Evolutionary conservation across 2,113 vertebrate species (phyloP).

Genomic region (Bubo scandiacus): DNA sequence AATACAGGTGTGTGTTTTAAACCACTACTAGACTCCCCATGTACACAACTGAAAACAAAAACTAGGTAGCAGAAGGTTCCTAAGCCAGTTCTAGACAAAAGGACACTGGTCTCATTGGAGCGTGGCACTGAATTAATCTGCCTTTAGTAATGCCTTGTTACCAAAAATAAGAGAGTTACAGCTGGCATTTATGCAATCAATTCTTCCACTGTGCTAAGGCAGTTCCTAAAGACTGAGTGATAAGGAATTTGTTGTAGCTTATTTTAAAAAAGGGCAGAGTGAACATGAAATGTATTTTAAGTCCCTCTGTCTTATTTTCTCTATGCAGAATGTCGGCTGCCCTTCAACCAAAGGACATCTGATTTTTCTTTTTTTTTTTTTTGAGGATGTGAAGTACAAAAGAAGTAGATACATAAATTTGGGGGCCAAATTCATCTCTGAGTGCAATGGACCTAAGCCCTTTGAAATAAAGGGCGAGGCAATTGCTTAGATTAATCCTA

Average conservation of each 20-base stretch:
- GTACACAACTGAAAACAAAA: fast-evolving
- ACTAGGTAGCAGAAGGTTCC: neutral
- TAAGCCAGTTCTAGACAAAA: neutral
- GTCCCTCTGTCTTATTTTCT: neutral
- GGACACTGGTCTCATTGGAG: neutral
- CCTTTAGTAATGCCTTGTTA: conserved; percentile 28
- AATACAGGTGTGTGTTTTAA: neutral
- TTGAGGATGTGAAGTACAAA: neutral
- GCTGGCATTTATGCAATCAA: conserved; percentile 55
- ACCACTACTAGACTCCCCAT: too few species aligned
- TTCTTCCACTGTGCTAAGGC: conserved; percentile 15
- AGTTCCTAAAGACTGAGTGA: neutral
- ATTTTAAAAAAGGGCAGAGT: neutral
- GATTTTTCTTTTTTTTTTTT: neutral
- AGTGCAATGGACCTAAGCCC: neutral
- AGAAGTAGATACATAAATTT: neutral
- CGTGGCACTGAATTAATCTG: conserved; percentile 6
- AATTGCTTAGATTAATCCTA: conserved; percentile 15
- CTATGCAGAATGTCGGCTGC: neutral
- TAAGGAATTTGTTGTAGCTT: neutral
- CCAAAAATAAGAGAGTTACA: conserved; percentile 54
- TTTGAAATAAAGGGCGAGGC: neutral
- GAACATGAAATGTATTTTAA: neutral
- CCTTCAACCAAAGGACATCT: neutral
- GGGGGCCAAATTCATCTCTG: neutral